Evolutionary conservation across 2,888 invertebrate species (phyloP), one percentile per base, ranked within the genome.

Genomic region (Incurvaria masculella): DNA sequence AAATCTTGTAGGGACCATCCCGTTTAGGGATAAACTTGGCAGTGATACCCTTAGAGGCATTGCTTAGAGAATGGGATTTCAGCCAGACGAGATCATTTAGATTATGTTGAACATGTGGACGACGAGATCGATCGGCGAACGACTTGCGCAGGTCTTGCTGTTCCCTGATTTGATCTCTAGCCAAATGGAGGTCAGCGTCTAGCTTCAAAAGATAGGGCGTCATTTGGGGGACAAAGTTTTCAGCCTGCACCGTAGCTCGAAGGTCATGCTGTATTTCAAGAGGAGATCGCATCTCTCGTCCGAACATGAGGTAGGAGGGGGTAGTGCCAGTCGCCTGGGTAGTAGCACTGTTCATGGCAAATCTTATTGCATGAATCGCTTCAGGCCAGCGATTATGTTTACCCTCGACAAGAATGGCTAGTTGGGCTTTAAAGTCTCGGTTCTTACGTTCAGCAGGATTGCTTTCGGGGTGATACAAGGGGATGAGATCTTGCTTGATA

Each of bases 391-490:
- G 20, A 0, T 41, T 11, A 39, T 54, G 55, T 2, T 53, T 26
- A 1, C 41, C 42, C 4, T 42, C 50, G 0, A 50, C 49, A 1
- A 51, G 50, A 4, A 61, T 54, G 1, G 52, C 48, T 0, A 58
- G 21, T 42, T 52, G 54, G 0, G 55, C 45, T 6, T 58, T 59
- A 1, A 59, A n/a, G 4, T 56, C 55, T 4, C 64, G 45, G 46
- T 59, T 59, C 27, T 53, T 49, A 1, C 61, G 45, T 44, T 61
- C 61, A 1, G 59, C 60, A 0, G 59, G 63, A 39, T 62, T 61
- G 0, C 56, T 54, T 21, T 58, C 51, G 0, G 64, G 65, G n/a
- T 66, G 63, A 46, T 66, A 64, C 0, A 62, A 47, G 0, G 64
- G 59, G 0, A 56, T 61, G 3, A 57, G 54, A 0, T 42, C 21